Evolutionary conservation across 2,113 vertebrate genomes (phyloP).

Genomic region (Copsychus sechellarum): DNA sequence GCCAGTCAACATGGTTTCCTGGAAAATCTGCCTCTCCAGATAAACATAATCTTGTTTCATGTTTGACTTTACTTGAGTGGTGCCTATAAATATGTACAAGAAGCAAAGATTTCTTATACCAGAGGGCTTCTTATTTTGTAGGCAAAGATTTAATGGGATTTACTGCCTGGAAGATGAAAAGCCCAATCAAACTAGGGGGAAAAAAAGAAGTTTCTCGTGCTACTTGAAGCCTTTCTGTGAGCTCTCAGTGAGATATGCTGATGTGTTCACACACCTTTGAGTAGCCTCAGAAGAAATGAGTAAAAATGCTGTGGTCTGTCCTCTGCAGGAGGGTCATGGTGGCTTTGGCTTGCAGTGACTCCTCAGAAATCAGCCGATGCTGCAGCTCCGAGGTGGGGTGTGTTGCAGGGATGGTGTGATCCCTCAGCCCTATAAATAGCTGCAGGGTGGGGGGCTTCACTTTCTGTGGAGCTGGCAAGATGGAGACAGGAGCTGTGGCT

Average conservation of each 20-base stretch:
- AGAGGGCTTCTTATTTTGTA: not conserved
- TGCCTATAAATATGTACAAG: constrained; percentile 23
- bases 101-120: constrained; percentile 8
- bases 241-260: not conserved
- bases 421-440: not conserved
- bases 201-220: not conserved
- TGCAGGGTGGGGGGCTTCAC: not conserved
- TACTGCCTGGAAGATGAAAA: not conserved
- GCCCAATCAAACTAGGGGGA: not conserved
- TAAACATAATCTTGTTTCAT: constrained; percentile 30
- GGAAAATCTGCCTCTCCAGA: constrained; percentile 41
- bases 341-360: not conserved
- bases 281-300: not conserved
- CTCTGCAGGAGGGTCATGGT: rapidly evolving
- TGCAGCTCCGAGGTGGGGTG: rapidly evolving
- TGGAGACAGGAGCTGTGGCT: not conserved
- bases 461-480: not conserved
- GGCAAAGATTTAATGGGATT: constrained; percentile 7
- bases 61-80: constrained; percentile 24
- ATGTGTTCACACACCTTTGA: not conserved
- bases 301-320: not conserved
- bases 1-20: constrained; percentile 22
- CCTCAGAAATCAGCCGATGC: rapidly evolving
- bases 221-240: not conserved
- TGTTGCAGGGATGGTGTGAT: not conserved